Conservation (phyloP, 2,113 vertebrate species). For the Electrona antarctica region DNA sequence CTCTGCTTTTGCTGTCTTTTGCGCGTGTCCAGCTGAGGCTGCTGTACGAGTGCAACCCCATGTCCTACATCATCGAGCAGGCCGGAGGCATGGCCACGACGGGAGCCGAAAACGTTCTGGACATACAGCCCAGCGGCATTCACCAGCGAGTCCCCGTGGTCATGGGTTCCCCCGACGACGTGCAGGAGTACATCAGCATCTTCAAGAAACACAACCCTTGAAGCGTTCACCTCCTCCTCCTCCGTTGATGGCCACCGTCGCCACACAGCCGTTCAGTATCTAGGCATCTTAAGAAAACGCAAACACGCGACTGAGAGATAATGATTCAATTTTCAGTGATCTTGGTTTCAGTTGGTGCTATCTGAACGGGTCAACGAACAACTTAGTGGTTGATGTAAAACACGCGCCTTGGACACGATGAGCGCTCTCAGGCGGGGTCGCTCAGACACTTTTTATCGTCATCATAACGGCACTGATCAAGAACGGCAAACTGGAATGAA, state of each 20-base stretch:
- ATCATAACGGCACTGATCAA: conserved; percentile 24
- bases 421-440: too few relatives aligned
- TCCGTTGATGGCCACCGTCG: too few relatives aligned
- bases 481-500: neutral
- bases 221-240: too few relatives aligned
- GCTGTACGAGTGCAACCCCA: conserved; percentile 96
- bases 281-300: neutral
- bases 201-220: conserved; percentile 80
- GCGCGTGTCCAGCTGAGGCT: conserved; percentile 85
- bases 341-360: neutral
- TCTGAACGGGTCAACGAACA: conserved; percentile 10
- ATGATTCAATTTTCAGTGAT: neutral
- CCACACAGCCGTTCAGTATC: neutral
- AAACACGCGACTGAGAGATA: neutral
- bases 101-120: conserved; percentile 85
- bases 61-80: conserved; percentile 95
- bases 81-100: conserved; percentile 95
- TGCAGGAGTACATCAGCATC: conserved; percentile 89
- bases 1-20: neutral
- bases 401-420: too few relatives aligned
- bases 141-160: conserved; percentile 91
- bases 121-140: conserved; percentile 89
- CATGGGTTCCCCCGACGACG: conserved; percentile 94
- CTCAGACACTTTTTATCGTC: too few relatives aligned
- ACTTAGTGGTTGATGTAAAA: too few relatives aligned